Conservation (phyloP, 2,113 vertebrate species). For the Oryzias melastigma region DNA sequence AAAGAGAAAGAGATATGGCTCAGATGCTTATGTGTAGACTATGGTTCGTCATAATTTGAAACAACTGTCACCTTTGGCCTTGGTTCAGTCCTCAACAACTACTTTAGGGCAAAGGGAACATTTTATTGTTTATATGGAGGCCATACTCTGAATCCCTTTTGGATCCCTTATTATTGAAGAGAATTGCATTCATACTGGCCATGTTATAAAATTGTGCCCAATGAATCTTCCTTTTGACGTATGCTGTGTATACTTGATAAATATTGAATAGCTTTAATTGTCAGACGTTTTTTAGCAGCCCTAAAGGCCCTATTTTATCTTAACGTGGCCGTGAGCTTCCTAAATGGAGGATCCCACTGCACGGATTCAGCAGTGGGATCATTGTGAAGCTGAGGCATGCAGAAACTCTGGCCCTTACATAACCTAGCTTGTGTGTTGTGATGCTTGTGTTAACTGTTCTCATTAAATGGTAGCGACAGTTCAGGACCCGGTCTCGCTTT, state of each 20-base stretch:
- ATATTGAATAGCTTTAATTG: too few species aligned
- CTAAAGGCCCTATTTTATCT: background rate
- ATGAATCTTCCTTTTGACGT: too few species aligned
- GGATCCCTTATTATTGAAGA: too few species aligned
- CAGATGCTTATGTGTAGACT: conserved; percentile 14
- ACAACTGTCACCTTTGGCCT: conserved; percentile 58
- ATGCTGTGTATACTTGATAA: too few species aligned
- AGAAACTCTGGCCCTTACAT: conserved; percentile 61
- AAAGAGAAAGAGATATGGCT: conserved; percentile 34
- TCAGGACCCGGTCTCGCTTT: conserved; percentile 15
- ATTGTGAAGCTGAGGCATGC: conserved; percentile 38
- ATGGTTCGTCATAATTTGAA: conserved; percentile 7
- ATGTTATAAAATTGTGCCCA: too few species aligned
- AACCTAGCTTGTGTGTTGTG: conserved; percentile 56
- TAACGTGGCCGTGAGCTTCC: conserved; percentile 17
- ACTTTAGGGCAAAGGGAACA: conserved; percentile 1
- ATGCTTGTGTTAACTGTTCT: conserved; percentile 61
- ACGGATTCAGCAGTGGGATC: conserved; percentile 52
- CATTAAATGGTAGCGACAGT: conserved; percentile 23
- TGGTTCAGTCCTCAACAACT: conserved; percentile 23
- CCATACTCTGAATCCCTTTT: too few species aligned
- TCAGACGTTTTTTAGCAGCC: background rate
- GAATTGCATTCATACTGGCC: too few species aligned
- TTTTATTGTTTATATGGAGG: background rate
- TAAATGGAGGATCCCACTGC: conserved; percentile 9